A percentile compares a stretch with the other conserved stretches of the same genome.
phyloP scores from a whole-genome alignment of 2,113 vertebrate species.

The Conger conger region DNA sequence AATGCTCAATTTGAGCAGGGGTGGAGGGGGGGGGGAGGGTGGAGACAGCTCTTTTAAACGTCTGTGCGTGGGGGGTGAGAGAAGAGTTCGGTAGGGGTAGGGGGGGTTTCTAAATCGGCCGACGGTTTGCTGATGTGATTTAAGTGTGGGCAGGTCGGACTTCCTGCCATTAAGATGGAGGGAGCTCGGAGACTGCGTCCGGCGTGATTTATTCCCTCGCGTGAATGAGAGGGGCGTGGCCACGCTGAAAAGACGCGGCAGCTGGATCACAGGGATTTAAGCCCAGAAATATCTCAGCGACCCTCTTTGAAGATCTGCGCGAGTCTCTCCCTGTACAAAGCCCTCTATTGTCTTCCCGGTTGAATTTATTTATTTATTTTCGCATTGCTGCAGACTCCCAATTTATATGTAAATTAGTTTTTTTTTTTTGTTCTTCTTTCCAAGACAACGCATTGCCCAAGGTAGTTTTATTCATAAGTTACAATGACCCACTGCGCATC shows the following conservation, averaged over 20 bases:
- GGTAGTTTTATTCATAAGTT: conserved; percentile 56
- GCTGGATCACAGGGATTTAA: conserved; percentile 50
- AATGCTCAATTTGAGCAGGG: conserved; percentile 2
- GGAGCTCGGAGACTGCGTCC: not conserved
- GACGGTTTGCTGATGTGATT: conserved; percentile 5
- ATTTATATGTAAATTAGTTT: conserved; percentile 74
- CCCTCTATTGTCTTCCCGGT: conserved; percentile 3
- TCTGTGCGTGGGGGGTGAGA: not conserved
- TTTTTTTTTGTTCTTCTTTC: conserved; percentile 29
- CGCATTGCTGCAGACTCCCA: conserved; percentile 62
- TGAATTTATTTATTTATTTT: conserved; percentile 20
- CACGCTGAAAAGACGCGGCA: conserved; percentile 4
- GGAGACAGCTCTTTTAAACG: not conserved
- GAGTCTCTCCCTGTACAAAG: not conserved
- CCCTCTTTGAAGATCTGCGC: conserved; percentile 36
- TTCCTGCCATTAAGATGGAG: not conserved
- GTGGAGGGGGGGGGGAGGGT: too few relatives aligned
- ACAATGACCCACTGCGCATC: conserved; percentile 50
- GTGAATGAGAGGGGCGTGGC: not conserved
- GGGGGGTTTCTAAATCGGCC: not conserved
- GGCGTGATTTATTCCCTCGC: not conserved
- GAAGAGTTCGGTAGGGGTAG: not conserved
- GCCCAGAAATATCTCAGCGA: conserved; percentile 49
- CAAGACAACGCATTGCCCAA: conserved; percentile 65
- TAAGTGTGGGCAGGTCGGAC: conserved; percentile 16